Evolutionary conservation across 2,113 vertebrate genomes (phyloP).

Genomic region (Pelmatolapia mariae): DNA sequence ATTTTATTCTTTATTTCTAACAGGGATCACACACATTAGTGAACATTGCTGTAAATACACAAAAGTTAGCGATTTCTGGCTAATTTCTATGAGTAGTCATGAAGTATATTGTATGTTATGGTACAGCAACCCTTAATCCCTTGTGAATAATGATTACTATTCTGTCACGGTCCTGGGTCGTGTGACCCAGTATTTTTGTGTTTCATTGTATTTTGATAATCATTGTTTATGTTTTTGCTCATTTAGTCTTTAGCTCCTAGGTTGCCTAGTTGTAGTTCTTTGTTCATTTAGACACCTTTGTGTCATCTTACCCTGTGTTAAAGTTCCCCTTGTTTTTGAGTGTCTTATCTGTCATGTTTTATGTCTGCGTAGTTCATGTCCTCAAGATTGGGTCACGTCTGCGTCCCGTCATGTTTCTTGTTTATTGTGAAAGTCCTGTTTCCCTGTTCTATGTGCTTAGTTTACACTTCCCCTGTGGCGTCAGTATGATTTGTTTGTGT

Average conservation of each 20-base stretch:
- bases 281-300: not conserved
- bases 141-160: not conserved
- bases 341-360: not conserved
- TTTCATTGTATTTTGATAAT: not conserved
- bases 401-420: not conserved
- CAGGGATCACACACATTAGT: not conserved
- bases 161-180: not conserved
- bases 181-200: not conserved
- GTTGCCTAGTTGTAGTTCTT: not conserved
- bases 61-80: rapidly evolving
- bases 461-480: not conserved
- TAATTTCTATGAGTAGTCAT: not conserved
- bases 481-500: not conserved
- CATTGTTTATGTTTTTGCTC: not conserved
- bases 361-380: not conserved
- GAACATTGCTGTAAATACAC: not conserved
- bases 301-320: not conserved
- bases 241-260: not conserved
- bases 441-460: not conserved
- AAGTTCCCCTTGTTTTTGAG: not conserved
- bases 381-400: rapidly evolving
- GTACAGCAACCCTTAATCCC: not conserved
- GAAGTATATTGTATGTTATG: not conserved
- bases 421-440: not conserved
- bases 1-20: not conserved